phyloP scores from a whole-genome alignment of 2,113 vertebrate genomes.

The Nerophis ophidion region DNA sequence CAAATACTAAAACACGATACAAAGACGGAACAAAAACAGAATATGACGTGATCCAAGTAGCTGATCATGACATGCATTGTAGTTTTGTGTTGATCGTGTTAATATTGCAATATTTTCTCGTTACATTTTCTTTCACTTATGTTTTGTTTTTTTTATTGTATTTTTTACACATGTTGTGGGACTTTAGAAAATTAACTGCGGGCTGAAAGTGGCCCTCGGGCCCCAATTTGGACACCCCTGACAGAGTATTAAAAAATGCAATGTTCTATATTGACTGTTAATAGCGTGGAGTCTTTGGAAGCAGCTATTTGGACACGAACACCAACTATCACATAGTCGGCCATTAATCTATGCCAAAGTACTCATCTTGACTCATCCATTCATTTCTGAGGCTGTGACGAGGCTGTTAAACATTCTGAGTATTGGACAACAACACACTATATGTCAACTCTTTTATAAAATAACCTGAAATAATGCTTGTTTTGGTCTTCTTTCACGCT shows the following conservation, averaged over 20 bases:
- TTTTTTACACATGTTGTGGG: no score
- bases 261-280: conserved; percentile 40
- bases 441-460: conserved; percentile 67
- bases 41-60: no score
- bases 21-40: no score
- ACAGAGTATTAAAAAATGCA: conserved; percentile 3
- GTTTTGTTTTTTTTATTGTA: no score
- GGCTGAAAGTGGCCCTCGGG: no score
- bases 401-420: conserved; percentile 58
- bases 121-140: no score
- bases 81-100: no score
- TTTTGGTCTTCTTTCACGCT: neutral
- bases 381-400: conserved; percentile 29
- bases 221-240: no score
- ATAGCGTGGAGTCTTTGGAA: conserved; percentile 20
- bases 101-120: no score
- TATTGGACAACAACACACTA: conserved; percentile 58
- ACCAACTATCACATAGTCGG: conserved; percentile 46
- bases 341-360: conserved; percentile 76
- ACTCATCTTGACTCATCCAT: conserved; percentile 36
- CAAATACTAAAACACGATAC: no score
- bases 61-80: no score
- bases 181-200: no score
- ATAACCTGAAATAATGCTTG: neutral
- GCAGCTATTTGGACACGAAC: conserved; percentile 44